Evolutionary conservation across 2,888 invertebrate genomes (phyloP).

Genomic region (Colostygia pectinataria): DNA sequence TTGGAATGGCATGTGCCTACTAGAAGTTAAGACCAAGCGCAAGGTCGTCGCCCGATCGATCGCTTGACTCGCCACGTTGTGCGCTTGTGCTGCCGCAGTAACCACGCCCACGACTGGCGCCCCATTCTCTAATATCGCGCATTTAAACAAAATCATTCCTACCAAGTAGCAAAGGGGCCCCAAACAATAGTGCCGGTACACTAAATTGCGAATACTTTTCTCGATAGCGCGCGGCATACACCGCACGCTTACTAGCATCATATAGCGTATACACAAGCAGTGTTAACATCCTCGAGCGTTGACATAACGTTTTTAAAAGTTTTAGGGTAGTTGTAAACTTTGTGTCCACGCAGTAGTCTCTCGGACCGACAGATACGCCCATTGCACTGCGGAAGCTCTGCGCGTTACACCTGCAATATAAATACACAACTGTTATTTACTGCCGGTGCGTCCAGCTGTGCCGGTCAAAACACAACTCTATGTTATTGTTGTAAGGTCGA

Average conservation of each 20-base stretch:
- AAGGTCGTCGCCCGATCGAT: conserved; percentile 22
- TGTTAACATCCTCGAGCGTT: no score
- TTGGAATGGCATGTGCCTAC: conserved; percentile 5
- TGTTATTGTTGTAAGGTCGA: conserved; percentile 1
- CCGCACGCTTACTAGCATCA: not conserved
- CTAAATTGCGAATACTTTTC: not conserved
- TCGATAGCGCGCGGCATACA: conserved; percentile 2
- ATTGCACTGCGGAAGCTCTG: not conserved
- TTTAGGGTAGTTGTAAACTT: not conserved
- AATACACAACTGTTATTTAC: conserved; percentile 10
- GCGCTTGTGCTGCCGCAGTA: conserved; percentile 25
- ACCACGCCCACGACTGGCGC: conserved; percentile 9
- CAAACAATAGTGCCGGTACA: conserved; percentile 1
- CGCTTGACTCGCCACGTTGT: conserved; percentile 1
- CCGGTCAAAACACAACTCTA: conserved; percentile 8
- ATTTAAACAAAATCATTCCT: conserved; percentile 10
- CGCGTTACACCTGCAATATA: conserved; percentile 7
- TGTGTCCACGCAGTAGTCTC: not conserved
- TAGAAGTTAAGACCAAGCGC: conserved; percentile 5
- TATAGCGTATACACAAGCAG: no score
- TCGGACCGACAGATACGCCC: not conserved
- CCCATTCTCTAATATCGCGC: conserved; percentile 6
- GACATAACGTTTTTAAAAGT: not conserved
- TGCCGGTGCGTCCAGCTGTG: not conserved
- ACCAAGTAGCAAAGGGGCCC: conserved; percentile 10